Conservation (phyloP, 2,113 vertebrate genomes). For the Drymodes brunneopygia region DNA sequence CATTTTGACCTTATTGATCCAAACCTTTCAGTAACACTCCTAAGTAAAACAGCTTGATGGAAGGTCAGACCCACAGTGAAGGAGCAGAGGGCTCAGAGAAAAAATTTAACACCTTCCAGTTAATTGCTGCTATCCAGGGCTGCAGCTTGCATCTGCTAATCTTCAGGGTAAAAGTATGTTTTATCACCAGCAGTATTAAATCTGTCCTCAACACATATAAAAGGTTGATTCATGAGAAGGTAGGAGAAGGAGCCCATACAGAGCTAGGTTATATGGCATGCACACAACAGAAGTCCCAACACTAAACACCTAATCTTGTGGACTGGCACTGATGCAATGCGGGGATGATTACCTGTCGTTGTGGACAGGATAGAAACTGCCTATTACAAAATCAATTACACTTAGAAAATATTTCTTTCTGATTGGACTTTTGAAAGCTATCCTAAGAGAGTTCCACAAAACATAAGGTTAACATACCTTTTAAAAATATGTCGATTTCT, state of each 20-base stretch:
- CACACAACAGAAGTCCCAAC: neutral
- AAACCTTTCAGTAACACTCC: neutral
- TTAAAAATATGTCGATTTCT: constrained; percentile 87
- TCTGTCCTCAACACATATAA: neutral
- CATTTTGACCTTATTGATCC: neutral
- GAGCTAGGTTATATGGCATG: neutral
- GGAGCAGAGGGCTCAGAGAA: neutral
- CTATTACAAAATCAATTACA: neutral
- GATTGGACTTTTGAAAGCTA: neutral
- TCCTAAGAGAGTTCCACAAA: neutral
- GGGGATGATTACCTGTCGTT: neutral
- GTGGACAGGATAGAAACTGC: neutral
- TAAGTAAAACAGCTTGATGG: neutral
- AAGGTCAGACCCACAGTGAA: neutral
- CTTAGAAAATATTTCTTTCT: neutral
- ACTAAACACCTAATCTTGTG: neutral
- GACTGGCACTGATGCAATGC: neutral
- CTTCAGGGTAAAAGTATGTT: neutral
- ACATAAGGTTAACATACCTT: constrained; percentile 70
- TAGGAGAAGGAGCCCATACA: neutral
- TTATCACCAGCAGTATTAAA: neutral
- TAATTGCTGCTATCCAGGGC: neutral
- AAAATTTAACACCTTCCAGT: neutral
- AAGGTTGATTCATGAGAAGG: neutral
- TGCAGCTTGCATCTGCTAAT: neutral